phyloP scores from a whole-genome alignment of 2,797 vertebrate genomes.

The Balearica regulorum region DNA sequence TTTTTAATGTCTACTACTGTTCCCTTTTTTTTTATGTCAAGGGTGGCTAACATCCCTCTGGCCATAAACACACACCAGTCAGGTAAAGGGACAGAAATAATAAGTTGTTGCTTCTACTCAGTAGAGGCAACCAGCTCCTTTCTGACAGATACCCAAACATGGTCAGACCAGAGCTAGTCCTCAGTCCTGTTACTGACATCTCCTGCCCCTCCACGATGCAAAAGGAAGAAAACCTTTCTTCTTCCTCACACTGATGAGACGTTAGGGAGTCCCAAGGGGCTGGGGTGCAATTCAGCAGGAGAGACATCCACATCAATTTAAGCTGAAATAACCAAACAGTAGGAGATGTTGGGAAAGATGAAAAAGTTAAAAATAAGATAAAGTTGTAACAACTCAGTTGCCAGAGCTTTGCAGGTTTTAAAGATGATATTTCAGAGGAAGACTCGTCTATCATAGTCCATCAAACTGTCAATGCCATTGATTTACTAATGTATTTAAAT shows the following conservation, averaged over 20 bases:
- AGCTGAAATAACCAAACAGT: background rate
- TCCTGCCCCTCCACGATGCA: background rate
- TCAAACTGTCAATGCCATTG: constrained; percentile 50
- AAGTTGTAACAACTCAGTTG: constrained; percentile 18
- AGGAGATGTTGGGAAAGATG: background rate
- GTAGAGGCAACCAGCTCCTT: background rate
- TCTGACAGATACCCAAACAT: background rate
- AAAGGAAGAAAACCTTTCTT: background rate
- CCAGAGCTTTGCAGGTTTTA: constrained; percentile 20
- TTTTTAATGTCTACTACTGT: background rate
- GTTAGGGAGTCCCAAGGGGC: background rate
- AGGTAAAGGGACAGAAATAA: background rate
- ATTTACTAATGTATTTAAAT: constrained; percentile 47
- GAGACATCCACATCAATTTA: background rate
- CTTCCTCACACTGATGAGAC: accelerated
- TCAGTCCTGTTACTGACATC: background rate
- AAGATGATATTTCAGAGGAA: constrained; percentile 23
- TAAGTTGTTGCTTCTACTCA: background rate
- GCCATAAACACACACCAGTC: background rate
- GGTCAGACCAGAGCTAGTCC: background rate
- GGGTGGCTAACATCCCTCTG: accelerated
- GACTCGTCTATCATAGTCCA: constrained; percentile 30
- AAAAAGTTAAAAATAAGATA: background rate
- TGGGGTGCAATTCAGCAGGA: background rate
- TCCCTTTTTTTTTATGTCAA: background rate